Evolutionary conservation across 2,888 invertebrate species (phyloP), one percentile per base, ranked within the genome.

Genomic region (Sympetrum striolatum): DNA sequence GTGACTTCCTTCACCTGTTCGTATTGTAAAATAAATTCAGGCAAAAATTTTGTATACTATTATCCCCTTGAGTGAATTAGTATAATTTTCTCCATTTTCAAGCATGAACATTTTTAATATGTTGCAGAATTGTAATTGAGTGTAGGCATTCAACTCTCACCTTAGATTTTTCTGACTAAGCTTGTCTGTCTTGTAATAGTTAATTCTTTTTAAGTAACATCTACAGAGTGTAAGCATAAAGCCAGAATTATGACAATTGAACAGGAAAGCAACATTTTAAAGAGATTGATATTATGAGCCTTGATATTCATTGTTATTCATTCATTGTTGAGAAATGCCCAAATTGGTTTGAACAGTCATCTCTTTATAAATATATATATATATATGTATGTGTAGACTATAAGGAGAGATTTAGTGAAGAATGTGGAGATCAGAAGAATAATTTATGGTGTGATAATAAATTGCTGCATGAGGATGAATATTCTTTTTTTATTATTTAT

Each of bases 271-370:
- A 79, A 35, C 53, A 31, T 64, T 79, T 58, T 58, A 31, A 80
- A 44, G 90, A 80, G 37, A 44, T 44, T 44, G 90, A 90, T 90
- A 90, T 90, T 90, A 80, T 80, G 80, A 90, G 90, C 90, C 90
- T 90, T 90, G 90, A 90, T 90, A 90, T 90, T 90, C 90, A 90
- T 90, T 90, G 90, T 90, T 90, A 90, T 80, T 90, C 53, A 90
- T 90, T 80, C 80, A 60, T 90, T 90, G 90, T 90, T 90, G 90
- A 90, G 80, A 80, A 80, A 80, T 90, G 53, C 90, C 90, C 80
- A 58, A 39, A 53, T 90, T 90, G 80, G 80, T 80, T 80, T 79
- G 35, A 58, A 80, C 39, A n/a, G 80, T 90, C 80, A 80, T 80
- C 53, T 90, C 80, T 80, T 80, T 79, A 53, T 90, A n/a, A 12